Percentiles rank a stretch among this genome's conserved stretches.
phyloP scores from a whole-genome alignment of 2,797 vertebrate species.

The Leptoclinus maculatus region DNA sequence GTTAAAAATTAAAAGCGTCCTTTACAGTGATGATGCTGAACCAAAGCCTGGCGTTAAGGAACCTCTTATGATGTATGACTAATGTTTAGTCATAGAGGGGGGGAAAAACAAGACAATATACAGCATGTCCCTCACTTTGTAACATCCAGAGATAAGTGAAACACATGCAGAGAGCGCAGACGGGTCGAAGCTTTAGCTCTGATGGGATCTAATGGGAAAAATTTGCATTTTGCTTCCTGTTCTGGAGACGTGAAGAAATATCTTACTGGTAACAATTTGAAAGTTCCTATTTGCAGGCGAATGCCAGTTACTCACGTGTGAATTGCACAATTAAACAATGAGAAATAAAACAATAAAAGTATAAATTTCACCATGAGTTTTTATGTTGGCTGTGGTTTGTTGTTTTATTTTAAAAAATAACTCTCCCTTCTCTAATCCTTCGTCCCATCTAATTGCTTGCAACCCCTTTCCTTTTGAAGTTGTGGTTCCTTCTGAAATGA shows the following conservation, averaged over 20 bases:
- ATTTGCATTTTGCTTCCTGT: neutral
- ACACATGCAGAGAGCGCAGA: neutral
- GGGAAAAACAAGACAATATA: neutral
- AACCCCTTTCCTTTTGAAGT: neutral
- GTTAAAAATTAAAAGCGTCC: conserved; percentile 69
- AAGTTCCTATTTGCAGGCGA: neutral
- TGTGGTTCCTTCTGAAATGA: neutral
- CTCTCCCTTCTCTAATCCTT: neutral
- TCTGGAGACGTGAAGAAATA: neutral
- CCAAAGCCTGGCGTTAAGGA: conserved; percentile 25
- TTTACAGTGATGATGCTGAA: conserved; percentile 61
- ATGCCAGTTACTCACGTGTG: neutral
- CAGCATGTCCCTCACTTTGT: neutral
- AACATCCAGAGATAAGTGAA: neutral
- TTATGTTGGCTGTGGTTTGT: neutral
- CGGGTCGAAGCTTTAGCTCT: neutral
- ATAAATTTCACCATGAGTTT: neutral
- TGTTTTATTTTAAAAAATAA: neutral
- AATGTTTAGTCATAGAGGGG: conserved; percentile 55
- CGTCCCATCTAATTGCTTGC: neutral
- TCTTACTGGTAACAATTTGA: neutral
- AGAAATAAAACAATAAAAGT: neutral
- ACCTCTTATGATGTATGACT: conserved; percentile 48
- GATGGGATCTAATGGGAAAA: neutral
- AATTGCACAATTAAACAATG: neutral